Evolutionary conservation across 1,140 invertebrate species (phyloP).

Genomic region (Muscidifurax raptorellus): DNA sequence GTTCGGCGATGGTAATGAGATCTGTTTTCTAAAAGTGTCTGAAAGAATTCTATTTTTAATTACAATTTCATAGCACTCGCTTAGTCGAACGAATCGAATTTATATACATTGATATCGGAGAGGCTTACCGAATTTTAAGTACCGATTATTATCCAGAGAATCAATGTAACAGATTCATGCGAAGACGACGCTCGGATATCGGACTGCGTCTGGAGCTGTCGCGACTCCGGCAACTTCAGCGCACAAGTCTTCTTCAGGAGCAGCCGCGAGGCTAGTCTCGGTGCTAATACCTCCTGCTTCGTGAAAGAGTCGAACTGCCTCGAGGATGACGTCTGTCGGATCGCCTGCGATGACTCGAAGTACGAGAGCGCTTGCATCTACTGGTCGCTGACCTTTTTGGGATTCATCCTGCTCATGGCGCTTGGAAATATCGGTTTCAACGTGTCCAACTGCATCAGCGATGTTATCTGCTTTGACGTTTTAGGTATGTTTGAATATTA

Average conservation of each 20-base stretch:
- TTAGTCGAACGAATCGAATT: no score
- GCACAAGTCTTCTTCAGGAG: conserved; percentile 53
- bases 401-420: conserved; percentile 82
- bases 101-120: no score
- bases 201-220: conserved; percentile 61
- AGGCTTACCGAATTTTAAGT: conserved; percentile 56
- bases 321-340: conserved; percentile 51
- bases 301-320: conserved; percentile 9
- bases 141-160: conserved; percentile 21
- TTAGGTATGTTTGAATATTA: conserved; percentile 77
- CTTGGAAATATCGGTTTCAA: conserved; percentile 85
- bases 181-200: conserved; percentile 37
- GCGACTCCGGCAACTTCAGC: conserved; percentile 52
- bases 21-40: not conserved
- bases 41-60: not conserved
- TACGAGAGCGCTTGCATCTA: conserved; percentile 72
- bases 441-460: conserved; percentile 85
- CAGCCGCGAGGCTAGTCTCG: conserved; percentile 53
- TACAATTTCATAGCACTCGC: not conserved
- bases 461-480: conserved; percentile 88
- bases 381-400: conserved; percentile 80
- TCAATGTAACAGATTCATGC: conserved; percentile 46
- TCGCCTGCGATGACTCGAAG: conserved; percentile 56
- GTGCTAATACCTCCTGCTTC: conserved; percentile 60
- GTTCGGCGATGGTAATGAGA: conserved; percentile 59